Conservation (phyloP, 2,113 vertebrate genomes). For the Austrofundulus limnaeus region DNA sequence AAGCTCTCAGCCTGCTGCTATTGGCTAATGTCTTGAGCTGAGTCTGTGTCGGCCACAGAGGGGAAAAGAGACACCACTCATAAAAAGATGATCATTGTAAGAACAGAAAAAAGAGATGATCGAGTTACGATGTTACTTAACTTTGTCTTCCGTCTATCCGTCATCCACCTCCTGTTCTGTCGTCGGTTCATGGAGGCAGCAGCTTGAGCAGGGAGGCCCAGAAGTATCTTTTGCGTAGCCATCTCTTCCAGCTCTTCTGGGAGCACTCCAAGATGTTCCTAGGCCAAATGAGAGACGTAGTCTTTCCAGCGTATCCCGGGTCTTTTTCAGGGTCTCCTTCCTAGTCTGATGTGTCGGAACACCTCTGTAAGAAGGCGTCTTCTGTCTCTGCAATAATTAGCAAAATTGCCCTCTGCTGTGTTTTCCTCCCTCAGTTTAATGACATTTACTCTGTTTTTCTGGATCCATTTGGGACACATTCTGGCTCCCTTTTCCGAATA, state of each 20-base stretch:
- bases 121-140: constrained; percentile 17
- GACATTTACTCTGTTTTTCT: constrained; percentile 44
- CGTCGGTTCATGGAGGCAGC: no score
- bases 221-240: no score
- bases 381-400: constrained; percentile 9
- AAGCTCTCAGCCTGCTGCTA: no score
- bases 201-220: no score
- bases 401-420: constrained; percentile 13
- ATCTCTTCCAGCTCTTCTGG: no score
- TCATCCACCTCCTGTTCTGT: no score
- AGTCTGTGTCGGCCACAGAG: constrained; percentile 2
- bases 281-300: no score
- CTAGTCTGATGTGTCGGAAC: no score
- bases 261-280: no score
- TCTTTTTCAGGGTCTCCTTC: no score
- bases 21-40: no score
- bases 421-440: constrained; percentile 23
- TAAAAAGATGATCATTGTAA: constrained; percentile 3
- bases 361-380: not conserved
- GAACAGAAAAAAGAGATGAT: not conserved
- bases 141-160: not conserved
- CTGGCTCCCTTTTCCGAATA: constrained; percentile 51
- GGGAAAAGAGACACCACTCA: constrained; percentile 15
- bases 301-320: no score
- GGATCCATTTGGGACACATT: constrained; percentile 53